phyloP scores from a whole-genome alignment of 2,888 invertebrate genomes.

The Cyclophora albipunctata region DNA sequence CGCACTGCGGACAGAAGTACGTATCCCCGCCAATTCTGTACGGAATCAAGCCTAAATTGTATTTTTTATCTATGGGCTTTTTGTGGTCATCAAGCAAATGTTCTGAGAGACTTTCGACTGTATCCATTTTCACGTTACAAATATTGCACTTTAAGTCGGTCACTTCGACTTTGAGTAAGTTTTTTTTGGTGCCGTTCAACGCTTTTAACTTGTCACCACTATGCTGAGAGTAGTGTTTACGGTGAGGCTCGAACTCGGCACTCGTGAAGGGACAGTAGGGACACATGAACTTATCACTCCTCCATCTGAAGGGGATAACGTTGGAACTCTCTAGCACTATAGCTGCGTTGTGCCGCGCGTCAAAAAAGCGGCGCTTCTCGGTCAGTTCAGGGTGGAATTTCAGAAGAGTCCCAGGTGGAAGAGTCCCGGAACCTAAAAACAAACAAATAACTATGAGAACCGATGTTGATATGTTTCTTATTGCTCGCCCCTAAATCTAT shows the following conservation, averaged over 20 bases:
- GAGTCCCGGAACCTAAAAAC: conserved; percentile 46
- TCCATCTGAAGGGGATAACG: conserved; percentile 57
- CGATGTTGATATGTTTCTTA: background rate
- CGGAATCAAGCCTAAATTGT: conserved; percentile 47
- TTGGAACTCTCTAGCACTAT: conserved; percentile 56
- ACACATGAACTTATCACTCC: conserved; percentile 47
- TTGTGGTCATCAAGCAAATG: conserved; percentile 42
- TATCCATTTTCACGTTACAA: conserved; percentile 32
- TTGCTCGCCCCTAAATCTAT: conserved; percentile 9
- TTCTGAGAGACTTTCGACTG: conserved; percentile 38
- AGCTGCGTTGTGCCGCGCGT: conserved; percentile 62
- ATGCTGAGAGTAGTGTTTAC: conserved; percentile 28
- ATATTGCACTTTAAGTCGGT: conserved; percentile 45
- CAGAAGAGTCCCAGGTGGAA: conserved; percentile 28
- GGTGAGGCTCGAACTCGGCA: conserved; percentile 47
- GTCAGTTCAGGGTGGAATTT: conserved; percentile 21
- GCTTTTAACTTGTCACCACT: background rate
- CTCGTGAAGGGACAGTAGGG: conserved; percentile 45
- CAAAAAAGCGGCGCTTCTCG: background rate
- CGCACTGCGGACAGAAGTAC: conserved; percentile 45
- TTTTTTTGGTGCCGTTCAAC: background rate
- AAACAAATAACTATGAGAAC: conserved; percentile 47
- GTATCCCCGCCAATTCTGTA: conserved; percentile 37
- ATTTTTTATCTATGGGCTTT: conserved; percentile 35
- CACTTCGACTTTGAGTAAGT: conserved; percentile 47